Base-by-base conservation (phyloP, 2,797 vertebrate species). In the Sebastes steindachneri region DNA sequence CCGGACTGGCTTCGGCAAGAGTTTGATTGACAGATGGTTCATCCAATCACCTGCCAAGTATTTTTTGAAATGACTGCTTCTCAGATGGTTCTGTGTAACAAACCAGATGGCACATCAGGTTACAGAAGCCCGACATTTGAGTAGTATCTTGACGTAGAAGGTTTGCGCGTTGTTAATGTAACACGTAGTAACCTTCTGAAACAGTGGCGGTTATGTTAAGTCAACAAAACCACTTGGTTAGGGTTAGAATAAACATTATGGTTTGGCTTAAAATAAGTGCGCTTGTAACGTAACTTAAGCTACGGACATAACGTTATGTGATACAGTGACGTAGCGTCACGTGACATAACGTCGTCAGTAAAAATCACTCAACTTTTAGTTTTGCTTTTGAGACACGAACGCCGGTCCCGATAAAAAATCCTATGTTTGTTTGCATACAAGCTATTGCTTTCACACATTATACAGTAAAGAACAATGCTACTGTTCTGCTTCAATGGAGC, bases 1-100 rank as follows among this genome's bases (percentile, higher is more conserved):
- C 51, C n/a, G 0, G n/a, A 53, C 19, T 53, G 51, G 51, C n/a
- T 53, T 0, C 8, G 0, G 51, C 19, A 53, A 53, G 51, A 53
- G 17, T 53, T 53, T 53, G 51, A 53, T 53, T 53, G n/a, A 53
- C 51, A 53, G n/a, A 21, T 0, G 51, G 0, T 53, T 21, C 51
- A 53, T 21, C 51, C 51, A 21, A 0, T 53, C 51, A 53, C 51
- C 0, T 53, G 51, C 9, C 19, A 5, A 53, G 45, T 48, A 48
- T 48, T 19, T 19, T 4, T 48, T 48, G 0, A 19, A 48, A 48
- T 48, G 45, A 19, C 45, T 48, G 45, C 45, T 48, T 48, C 17
- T 0, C 45, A 48, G 45, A 9, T 48, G 17, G 45, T 48, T 48
- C 17, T 48, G 0, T 48, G 17, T 48, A 48, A 48, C 45, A 48